Conservation (phyloP, 1,140 invertebrate genomes). For the Penaeus vannamei region DNA sequence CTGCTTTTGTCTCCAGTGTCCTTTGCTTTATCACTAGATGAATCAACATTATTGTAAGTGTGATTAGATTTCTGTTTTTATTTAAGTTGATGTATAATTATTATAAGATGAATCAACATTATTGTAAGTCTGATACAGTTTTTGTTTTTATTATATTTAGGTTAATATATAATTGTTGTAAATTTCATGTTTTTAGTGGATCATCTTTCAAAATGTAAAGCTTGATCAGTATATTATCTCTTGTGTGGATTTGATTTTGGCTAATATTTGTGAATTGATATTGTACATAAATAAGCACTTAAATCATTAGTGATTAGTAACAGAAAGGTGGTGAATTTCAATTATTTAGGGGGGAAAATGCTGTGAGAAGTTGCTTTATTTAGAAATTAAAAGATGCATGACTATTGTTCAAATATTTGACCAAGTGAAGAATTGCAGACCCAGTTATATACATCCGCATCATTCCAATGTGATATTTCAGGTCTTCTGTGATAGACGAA, state of each 20-base stretch:
- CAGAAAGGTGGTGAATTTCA: too few species aligned
- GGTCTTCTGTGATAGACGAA: constrained; percentile 43
- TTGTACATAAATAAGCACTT: too few species aligned
- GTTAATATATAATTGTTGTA: not conserved
- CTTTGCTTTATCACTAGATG: constrained; percentile 39
- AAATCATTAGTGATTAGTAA: too few species aligned
- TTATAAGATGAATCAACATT: constrained; percentile 38
- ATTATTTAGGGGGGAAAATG: too few species aligned
- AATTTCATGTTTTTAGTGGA: not conserved
- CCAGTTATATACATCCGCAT: not conserved
- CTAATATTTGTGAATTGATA: too few species aligned
- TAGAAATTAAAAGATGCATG: too few species aligned
- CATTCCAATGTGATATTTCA: constrained; percentile 14
- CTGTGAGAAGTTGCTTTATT: too few species aligned
- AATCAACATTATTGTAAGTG: constrained; percentile 52
- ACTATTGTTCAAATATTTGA: too few species aligned
- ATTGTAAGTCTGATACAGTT: constrained; percentile 46
- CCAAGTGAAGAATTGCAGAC: too few species aligned
- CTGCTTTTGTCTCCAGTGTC: constrained; percentile 61
- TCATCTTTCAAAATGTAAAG: too few species aligned
- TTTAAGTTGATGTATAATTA: not conserved
- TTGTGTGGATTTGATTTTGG: too few species aligned
- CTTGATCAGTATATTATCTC: too few species aligned
- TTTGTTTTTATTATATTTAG: not conserved
- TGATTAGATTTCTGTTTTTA: not conserved